Conservation (phyloP, 1,140 invertebrate species). For the Epicauta chinensis region DNA sequence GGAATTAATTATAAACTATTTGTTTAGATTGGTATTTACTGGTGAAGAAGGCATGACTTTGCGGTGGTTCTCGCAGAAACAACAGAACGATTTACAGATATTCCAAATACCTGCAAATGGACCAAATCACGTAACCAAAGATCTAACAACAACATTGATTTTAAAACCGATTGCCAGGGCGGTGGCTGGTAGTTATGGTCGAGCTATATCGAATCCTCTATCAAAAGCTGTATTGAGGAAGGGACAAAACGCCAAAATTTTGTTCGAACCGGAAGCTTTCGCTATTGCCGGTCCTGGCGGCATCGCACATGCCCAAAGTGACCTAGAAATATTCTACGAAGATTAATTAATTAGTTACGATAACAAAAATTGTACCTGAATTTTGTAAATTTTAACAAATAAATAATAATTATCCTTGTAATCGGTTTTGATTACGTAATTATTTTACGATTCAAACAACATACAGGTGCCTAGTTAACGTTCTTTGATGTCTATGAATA, state of each 20-base stretch:
- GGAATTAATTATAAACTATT: too few relatives aligned
- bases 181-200: conserved; percentile 54
- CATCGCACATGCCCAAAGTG: conserved; percentile 61
- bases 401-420: neutral
- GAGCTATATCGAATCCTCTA: conserved; percentile 60
- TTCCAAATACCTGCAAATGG: too few relatives aligned
- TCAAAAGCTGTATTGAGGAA: conserved; percentile 49
- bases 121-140: too few relatives aligned
- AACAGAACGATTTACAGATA: too few relatives aligned
- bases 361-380: neutral
- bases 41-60: too few relatives aligned
- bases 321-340: conserved; percentile 44
- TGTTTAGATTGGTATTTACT: too few relatives aligned
- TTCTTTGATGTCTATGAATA: conserved; percentile 4
- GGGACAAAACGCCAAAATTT: conserved; percentile 48
- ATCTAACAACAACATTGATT: conserved; percentile 44
- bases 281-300: conserved; percentile 66
- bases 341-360: conserved; percentile 20
- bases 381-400: conserved; percentile 3
- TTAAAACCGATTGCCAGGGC: conserved; percentile 58
- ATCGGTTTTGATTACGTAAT: neutral
- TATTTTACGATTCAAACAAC: conserved; percentile 12
- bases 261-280: conserved; percentile 57
- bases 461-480: conserved; percentile 10
- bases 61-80: too few relatives aligned